phyloP scores from a whole-genome alignment of 2,797 vertebrate genomes.

The Epinephelus awoara region DNA sequence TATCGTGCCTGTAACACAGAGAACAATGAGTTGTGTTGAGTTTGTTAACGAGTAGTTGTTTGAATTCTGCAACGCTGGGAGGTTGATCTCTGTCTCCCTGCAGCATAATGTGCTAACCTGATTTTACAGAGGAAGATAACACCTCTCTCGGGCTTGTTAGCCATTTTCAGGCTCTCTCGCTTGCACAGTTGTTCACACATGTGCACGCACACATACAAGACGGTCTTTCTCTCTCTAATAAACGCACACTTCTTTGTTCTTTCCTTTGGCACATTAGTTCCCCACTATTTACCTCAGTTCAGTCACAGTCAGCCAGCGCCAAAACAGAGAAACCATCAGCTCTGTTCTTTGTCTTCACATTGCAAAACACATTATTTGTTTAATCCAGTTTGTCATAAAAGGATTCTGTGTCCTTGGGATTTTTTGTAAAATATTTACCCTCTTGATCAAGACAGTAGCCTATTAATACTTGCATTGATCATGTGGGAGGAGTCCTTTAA shows the following conservation, averaged over 20 bases:
- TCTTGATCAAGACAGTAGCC: background rate
- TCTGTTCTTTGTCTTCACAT: slow-evolving; percentile 16
- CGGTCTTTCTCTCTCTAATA: background rate
- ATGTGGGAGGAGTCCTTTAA: background rate
- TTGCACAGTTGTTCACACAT: slow-evolving; percentile 10
- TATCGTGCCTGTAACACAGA: slow-evolving; percentile 38
- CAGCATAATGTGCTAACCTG: slow-evolving; percentile 52
- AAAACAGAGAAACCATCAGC: background rate
- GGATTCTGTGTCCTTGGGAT: background rate
- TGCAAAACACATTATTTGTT: background rate
- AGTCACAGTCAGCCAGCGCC: slow-evolving; percentile 20
- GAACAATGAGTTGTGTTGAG: slow-evolving; percentile 13
- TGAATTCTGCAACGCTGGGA: slow-evolving; percentile 22
- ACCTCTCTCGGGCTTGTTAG: slow-evolving; percentile 38
- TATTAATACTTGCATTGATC: background rate
- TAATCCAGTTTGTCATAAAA: background rate
- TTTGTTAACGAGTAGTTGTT: slow-evolving; percentile 51
- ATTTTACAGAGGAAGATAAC: slow-evolving; percentile 44
- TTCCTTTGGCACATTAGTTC: slow-evolving; percentile 44
- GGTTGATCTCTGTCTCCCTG: slow-evolving; percentile 38
- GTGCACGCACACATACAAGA: background rate
- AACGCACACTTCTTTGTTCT: slow-evolving; percentile 30
- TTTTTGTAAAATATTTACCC: background rate
- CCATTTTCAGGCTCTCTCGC: slow-evolving; percentile 41
- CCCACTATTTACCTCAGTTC: slow-evolving; percentile 36